Evolutionary conservation across 2,888 invertebrate species (phyloP).

Genomic region (Pristionchus japonicus): DNA sequence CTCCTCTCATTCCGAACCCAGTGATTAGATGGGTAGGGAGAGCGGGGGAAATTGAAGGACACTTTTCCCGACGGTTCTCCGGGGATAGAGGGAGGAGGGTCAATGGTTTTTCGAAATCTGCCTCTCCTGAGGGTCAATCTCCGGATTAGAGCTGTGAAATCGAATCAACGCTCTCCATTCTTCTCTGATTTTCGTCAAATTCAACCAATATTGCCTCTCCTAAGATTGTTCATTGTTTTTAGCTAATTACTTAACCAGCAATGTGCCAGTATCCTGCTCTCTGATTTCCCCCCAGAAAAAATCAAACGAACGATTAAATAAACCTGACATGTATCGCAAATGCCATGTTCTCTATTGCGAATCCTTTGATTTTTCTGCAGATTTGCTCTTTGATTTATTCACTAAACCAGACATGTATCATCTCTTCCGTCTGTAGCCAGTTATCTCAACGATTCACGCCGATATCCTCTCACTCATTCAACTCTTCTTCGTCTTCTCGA

Average conservation of each 20-base stretch:
- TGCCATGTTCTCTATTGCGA: too few species aligned
- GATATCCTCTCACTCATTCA: conserved; percentile 15
- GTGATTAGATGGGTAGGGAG: neutral
- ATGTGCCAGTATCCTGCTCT: too few species aligned
- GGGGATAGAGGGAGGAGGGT: neutral
- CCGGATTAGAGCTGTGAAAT: neutral
- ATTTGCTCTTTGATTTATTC: neutral
- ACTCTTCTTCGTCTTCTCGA: neutral
- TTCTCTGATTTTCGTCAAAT: too few species aligned
- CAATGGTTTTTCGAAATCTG: conserved; percentile 37
- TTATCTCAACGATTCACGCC: neutral
- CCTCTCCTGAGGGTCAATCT: neutral
- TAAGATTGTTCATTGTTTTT: too few species aligned
- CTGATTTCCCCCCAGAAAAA: too few species aligned
- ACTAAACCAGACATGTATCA: neutral
- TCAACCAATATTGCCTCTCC: too few species aligned
- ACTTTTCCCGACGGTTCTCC: conserved; percentile 21
- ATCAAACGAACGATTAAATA: too few species aligned
- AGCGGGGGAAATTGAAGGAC: conserved; percentile 38
- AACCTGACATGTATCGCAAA: too few species aligned
- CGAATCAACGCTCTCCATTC: neutral
- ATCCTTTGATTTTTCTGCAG: too few species aligned
- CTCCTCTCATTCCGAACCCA: neutral
- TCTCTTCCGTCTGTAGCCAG: too few species aligned
- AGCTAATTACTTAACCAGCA: too few species aligned